Percentiles rank a stretch among this genome's conserved stretches.
phyloP scores from a whole-genome alignment of 2,113 vertebrate species.

The Ariopsis seemanni region DNA sequence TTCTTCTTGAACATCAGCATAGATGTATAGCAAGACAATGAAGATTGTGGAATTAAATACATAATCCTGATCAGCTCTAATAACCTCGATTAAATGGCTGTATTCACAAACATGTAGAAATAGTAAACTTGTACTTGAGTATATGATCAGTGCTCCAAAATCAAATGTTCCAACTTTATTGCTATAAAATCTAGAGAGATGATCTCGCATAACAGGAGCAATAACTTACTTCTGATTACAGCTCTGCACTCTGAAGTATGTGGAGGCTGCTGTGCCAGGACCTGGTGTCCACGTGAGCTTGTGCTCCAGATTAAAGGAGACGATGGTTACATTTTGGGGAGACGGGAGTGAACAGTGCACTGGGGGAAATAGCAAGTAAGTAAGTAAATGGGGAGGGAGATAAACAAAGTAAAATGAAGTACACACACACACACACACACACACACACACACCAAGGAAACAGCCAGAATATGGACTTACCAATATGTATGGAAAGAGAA shows the following conservation, averaged over 20 bases:
- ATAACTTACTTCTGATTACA: constrained; percentile 51
- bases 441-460: background rate
- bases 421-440: too few relatives aligned
- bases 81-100: background rate
- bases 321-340: constrained; percentile 62
- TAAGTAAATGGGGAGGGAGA: background rate
- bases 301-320: constrained; percentile 69
- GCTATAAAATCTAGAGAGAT: background rate
- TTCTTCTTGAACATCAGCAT: background rate
- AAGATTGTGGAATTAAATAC: background rate
- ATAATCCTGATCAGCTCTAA: background rate
- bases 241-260: constrained; percentile 56
- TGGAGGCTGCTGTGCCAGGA: constrained; percentile 26
- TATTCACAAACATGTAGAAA: background rate
- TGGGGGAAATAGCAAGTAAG: constrained; percentile 17
- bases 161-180: background rate
- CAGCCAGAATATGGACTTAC: background rate
- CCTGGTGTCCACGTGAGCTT: constrained; percentile 62
- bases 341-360: constrained; percentile 48
- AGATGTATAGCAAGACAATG: background rate
- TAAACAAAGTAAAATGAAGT: background rate
- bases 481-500: background rate
- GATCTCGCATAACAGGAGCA: background rate
- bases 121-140: background rate
- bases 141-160: background rate